phyloP scores from a whole-genome alignment of 2,888 invertebrate genomes.

The Limnephilus auricula region DNA sequence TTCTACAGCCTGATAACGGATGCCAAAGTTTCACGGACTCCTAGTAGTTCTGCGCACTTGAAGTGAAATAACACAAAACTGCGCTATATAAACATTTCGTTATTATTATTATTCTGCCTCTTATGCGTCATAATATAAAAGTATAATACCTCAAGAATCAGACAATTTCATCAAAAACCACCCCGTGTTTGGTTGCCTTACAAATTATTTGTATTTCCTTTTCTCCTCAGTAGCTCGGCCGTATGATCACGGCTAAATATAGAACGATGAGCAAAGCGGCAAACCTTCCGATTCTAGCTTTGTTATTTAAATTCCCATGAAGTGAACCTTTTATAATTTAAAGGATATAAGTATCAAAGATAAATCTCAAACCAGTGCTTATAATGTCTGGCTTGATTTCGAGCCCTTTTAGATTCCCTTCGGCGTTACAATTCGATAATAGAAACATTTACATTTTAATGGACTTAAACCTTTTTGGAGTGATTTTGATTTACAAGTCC shows the following conservation, averaged over 20 bases:
- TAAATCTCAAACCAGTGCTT: not conserved
- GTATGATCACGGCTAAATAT: slow-evolving; percentile 62
- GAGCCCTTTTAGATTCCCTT: not conserved
- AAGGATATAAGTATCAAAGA: not conserved
- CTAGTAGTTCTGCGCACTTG: not conserved
- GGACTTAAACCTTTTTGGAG: not conserved
- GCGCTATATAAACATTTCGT: no score
- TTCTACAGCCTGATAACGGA: not conserved
- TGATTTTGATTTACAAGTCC: slow-evolving; percentile 2
- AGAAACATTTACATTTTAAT: slow-evolving; percentile 29
- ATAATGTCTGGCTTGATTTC: not conserved
- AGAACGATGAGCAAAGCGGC: slow-evolving; percentile 60
- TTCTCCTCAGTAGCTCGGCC: slow-evolving; percentile 35
- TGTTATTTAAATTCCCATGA: slow-evolving; percentile 32
- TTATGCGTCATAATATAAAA: no score
- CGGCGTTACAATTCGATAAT: slow-evolving; percentile 26
- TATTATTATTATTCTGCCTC: no score
- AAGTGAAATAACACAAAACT: no score
- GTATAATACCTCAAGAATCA: not conserved
- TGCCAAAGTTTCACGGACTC: not conserved
- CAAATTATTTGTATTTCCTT: not conserved
- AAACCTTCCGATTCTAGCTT: slow-evolving; percentile 35
- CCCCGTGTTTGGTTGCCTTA: not conserved
- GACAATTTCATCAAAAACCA: not conserved
- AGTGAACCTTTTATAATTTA: slow-evolving; percentile 13